Evolutionary conservation across 2,113 vertebrate genomes (phyloP), one percentile per base, ranked within the genome.

Genomic region (Mixornis gularis): DNA sequence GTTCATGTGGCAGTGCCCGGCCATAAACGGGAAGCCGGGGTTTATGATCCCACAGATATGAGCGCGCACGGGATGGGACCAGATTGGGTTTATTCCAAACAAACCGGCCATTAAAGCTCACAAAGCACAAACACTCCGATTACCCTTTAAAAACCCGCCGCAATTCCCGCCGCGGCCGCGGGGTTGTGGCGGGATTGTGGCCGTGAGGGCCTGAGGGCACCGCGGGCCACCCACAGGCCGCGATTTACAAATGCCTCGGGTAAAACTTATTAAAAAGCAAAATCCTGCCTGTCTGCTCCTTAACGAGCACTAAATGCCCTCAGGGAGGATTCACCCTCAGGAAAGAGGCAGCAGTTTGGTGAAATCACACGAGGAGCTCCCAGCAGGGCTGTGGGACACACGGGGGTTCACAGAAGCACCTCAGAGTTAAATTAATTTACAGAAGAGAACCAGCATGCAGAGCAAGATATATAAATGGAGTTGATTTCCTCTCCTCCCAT

Each of bases 81-180:
- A 26, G 32, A 14, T 2, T n/a, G 63, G 68, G 69, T 65, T 48
- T 17, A 5, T 21, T 70, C 40, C 5, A 13, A 21, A 44, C 22
- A 59, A 68, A 69, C 55, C 11, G 20, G 15, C 34, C 25, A 27
- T 32, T 64, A 41, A 60, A 76, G 38, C 82, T 69, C n/a, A 13
- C 72, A 76, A 38, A 89, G 11, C 29, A 66, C 66, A 87, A 79
- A 82, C 27, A 9, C 13, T 16, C 19, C 0, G 7, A 7, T 63
- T 18, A 3, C 22, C 1, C 8, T 5, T 48, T 6, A 0, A 16
- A 52, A 62, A 21, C 0, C 3, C 34, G 12, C 1, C 1, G 36
- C 36, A 10, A 12, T 26, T 71, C 53, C 87, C 7, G 7, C 30
- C 2, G 44, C 44, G 2, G 9, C 27, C 58, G 3, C 3, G 15